phyloP scores from a whole-genome alignment of 2,888 invertebrate genomes.

The Athalia circularis region DNA sequence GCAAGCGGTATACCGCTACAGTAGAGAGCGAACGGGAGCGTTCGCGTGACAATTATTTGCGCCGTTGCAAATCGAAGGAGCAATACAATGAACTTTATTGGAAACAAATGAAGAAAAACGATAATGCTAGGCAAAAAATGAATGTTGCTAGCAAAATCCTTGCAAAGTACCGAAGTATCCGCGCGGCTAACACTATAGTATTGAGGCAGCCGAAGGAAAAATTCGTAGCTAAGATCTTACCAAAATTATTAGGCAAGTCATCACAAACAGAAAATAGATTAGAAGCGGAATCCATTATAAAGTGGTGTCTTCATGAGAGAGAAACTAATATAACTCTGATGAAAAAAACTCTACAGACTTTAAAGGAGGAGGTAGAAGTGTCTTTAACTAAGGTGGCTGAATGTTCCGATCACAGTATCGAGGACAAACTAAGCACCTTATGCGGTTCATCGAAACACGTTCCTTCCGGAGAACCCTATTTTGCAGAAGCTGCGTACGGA shows the following conservation, averaged over 20 bases:
- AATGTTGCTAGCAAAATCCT: not conserved
- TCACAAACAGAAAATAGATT: conserved; percentile 12
- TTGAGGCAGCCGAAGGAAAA: not conserved
- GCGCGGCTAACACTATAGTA: not conserved
- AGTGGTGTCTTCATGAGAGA: conserved; percentile 32
- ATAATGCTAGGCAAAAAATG: not conserved
- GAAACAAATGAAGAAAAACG: not conserved
- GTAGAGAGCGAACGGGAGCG: too few relatives aligned
- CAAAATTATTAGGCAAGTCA: not conserved
- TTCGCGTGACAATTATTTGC: too few relatives aligned
- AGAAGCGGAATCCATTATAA: conserved; percentile 18
- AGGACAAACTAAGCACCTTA: not conserved
- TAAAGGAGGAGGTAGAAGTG: conserved; percentile 2
- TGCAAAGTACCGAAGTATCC: not conserved
- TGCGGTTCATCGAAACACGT: not conserved
- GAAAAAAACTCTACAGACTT: conserved; percentile 4
- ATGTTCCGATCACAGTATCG: not conserved
- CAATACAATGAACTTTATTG: too few relatives aligned
- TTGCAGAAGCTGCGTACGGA: not conserved
- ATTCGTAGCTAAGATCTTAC: not conserved
- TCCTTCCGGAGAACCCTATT: not conserved
- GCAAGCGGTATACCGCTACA: not conserved
- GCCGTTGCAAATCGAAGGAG: too few relatives aligned
- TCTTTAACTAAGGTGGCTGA: not conserved
- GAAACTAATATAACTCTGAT: not conserved